phyloP scores from a whole-genome alignment of 2,113 vertebrate species.

The Eptesicus fuscus region DNA sequence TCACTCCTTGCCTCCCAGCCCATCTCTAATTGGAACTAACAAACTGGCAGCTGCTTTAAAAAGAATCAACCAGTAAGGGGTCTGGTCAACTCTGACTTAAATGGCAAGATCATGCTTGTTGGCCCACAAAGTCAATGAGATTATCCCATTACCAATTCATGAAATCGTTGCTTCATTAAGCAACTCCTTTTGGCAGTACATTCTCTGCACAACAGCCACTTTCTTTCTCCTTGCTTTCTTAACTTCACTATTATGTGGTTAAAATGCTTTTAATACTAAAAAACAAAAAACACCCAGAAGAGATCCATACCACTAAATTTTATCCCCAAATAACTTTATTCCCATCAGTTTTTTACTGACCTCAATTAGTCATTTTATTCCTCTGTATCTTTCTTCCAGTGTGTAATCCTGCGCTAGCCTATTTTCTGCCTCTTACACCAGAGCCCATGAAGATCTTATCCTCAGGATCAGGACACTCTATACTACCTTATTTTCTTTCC shows the following conservation, averaged over 20 bases:
- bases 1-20: neutral
- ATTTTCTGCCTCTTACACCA: neutral
- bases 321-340: constrained; percentile 2
- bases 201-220: neutral
- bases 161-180: neutral
- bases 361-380: neutral
- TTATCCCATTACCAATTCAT: neutral
- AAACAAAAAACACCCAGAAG: neutral
- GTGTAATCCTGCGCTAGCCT: neutral
- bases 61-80: neutral
- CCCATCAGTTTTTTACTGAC: neutral
- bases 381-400: neutral
- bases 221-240: neutral
- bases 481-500: neutral
- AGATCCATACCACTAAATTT: neutral
- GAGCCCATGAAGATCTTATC: neutral
- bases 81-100: constrained; percentile 1
- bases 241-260: neutral
- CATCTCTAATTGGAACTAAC: neutral
- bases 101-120: neutral
- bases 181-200: neutral
- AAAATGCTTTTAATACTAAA: neutral
- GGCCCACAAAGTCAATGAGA: neutral
- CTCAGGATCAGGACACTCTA: neutral
- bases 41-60: neutral